Percentiles rank a stretch among this genome's conserved stretches.
Conservation (phyloP, 30 jellyfish, hydroid and myxozoan genomes). For the Nemopilema nomurai region DNA sequence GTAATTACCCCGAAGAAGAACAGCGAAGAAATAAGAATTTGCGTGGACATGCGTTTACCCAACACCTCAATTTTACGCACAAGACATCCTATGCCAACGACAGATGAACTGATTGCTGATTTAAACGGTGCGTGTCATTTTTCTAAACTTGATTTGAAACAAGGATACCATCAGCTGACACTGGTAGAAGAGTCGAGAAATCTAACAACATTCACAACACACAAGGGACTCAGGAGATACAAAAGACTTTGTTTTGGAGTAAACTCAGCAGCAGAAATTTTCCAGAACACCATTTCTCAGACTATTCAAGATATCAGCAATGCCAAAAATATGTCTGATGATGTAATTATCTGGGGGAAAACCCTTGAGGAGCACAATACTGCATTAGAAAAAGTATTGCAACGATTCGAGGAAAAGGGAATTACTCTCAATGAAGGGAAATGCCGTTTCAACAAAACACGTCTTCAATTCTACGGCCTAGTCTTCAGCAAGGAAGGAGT, state of each 20-base stretch:
- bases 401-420: not conserved
- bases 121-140: constrained; percentile 30
- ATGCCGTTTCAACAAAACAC: constrained; percentile 66
- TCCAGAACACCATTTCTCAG: constrained; percentile 1
- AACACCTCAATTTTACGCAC: not conserved
- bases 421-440: constrained; percentile 30
- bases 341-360: not conserved
- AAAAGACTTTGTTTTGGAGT: constrained; percentile 29
- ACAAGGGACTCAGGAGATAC: constrained; percentile 43
- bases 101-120: constrained; percentile 34
- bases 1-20: constrained; percentile 62
- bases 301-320: not conserved
- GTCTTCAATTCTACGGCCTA: constrained; percentile 55
- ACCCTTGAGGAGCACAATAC: not conserved
- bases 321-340: constrained; percentile 1
- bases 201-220: constrained; percentile 45
- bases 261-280: constrained; percentile 22
- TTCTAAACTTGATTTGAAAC: constrained; percentile 38
- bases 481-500: constrained; percentile 61
- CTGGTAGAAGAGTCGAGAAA: constrained; percentile 48
- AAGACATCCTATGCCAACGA: constrained; percentile 28
- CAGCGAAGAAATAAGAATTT: not conserved
- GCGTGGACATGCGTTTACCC: not conserved
- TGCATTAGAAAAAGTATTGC: not conserved
- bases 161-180: constrained; percentile 58